Evolutionary conservation across 2,888 invertebrate species (phyloP).

Genomic region (Helobdella robusta): DNA sequence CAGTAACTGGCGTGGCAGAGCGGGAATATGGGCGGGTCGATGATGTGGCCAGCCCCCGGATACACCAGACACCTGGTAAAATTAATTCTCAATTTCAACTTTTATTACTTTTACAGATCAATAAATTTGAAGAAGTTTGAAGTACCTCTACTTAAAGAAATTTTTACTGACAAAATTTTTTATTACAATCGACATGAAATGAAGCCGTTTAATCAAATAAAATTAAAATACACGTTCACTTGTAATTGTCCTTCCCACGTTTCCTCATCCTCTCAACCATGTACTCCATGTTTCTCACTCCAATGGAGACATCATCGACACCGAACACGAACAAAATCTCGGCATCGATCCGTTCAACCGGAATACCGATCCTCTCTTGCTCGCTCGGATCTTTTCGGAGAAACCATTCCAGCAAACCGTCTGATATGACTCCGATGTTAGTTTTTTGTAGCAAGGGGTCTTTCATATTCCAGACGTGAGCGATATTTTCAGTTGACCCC

Average conservation of each 20-base stretch:
- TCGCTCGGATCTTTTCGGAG: neutral
- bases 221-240: no score
- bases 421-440: neutral
- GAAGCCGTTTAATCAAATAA: neutral
- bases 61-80: neutral
- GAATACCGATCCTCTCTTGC: neutral
- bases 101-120: no score
- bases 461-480: neutral
- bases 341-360: neutral
- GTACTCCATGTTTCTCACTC: neutral
- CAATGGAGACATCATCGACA: neutral
- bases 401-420: neutral
- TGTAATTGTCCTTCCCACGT: neutral
- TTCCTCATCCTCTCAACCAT: neutral
- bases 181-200: neutral
- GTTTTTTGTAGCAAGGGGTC: neutral
- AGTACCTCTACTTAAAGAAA: no score
- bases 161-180: neutral
- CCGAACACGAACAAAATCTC: neutral
- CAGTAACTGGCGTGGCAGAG: neutral
- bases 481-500: neutral
- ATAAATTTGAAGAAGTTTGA: no score
- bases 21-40: slow-evolving; percentile 1
- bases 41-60: neutral
- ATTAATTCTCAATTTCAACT: no score